Conservation (phyloP, 37 sponge, comb jelly and placozoan species). For the Petrosia ficiformis region DNA sequence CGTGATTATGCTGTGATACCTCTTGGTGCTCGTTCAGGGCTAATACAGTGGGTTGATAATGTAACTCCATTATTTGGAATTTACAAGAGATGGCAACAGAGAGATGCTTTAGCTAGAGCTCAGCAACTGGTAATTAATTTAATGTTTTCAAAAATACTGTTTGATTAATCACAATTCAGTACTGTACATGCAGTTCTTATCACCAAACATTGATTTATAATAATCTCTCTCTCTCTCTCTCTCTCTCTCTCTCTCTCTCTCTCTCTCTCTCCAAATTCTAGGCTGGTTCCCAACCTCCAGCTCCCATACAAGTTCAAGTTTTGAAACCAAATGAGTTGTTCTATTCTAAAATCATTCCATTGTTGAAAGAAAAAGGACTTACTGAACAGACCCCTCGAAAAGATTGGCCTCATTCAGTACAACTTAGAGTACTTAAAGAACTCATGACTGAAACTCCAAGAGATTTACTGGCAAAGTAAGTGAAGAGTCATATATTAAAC, state of each 20-base stretch:
- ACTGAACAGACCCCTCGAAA: constrained; percentile 77
- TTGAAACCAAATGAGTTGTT: constrained; percentile 87
- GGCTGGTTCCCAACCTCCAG: constrained; percentile 53
- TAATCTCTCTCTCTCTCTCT: constrained; percentile 1
- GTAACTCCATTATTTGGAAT: constrained; percentile 95
- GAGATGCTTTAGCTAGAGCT: constrained; percentile 81
- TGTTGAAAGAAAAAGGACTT: constrained; percentile 79
- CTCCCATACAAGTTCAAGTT: constrained; percentile 52
- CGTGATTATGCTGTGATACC: constrained; percentile 98
- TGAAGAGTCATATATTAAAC: neutral
- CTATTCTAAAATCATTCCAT: constrained; percentile 87
- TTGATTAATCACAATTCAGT: neutral
- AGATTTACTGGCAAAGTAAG: constrained; percentile 83
- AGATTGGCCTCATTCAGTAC: constrained; percentile 86
- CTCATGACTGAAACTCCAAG: constrained; percentile 87
- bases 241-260: constrained; percentile 26
- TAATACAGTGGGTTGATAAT: constrained; percentile 96
- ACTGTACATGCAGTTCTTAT: neutral
- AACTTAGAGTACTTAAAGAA: constrained; percentile 84
- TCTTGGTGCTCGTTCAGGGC: constrained; percentile 92
- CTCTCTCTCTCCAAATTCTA: constrained; percentile 2
- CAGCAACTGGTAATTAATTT: constrained; percentile 54
- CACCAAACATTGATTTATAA: neutral
- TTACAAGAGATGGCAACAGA: constrained; percentile 98
- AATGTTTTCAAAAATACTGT: neutral